These are phyloP conservation scores for Potamarius usumacintae DNA, from an alignment of 2,113 vertebrate genomes.

Conservation along the genomic window DNA sequence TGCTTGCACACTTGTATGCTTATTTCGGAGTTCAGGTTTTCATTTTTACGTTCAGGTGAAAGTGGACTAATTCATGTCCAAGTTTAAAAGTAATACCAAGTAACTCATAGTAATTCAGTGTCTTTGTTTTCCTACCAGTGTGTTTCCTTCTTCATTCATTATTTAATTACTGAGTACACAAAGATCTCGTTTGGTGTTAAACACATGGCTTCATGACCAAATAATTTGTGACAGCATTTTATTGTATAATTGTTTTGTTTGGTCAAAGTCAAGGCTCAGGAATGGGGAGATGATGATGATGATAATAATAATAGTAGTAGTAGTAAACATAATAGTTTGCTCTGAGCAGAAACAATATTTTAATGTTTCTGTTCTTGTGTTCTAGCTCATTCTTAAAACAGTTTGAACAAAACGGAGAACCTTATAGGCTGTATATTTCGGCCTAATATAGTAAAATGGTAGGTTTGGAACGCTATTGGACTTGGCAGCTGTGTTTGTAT, in stretches of 20 bases:
- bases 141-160: not conserved
- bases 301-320: too few relatives aligned
- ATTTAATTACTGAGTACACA: not conserved
- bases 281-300: not conserved
- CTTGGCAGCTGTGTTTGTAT: slow-evolving; percentile 18
- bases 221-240: not conserved
- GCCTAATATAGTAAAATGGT: not conserved
- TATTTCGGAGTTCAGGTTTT: not conserved
- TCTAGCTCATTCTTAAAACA: not conserved
- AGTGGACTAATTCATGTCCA: not conserved
- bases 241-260: not conserved
- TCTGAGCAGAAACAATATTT: not conserved
- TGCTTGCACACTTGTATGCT: not conserved
- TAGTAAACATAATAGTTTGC: not conserved
- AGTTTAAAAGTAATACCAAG: not conserved
- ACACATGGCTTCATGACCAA: not conserved
- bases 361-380: not conserved
- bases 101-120: not conserved
- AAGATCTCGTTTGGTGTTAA: not conserved
- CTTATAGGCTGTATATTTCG: not conserved
- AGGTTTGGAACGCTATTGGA: not conserved
- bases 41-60: not conserved
- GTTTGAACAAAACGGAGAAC: not conserved
- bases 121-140: not conserved
- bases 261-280: not conserved